These are phyloP conservation scores for Sebastes vulpes DNA, from an alignment of 2,797 vertebrate genomes.

Conservation along the genomic window DNA sequence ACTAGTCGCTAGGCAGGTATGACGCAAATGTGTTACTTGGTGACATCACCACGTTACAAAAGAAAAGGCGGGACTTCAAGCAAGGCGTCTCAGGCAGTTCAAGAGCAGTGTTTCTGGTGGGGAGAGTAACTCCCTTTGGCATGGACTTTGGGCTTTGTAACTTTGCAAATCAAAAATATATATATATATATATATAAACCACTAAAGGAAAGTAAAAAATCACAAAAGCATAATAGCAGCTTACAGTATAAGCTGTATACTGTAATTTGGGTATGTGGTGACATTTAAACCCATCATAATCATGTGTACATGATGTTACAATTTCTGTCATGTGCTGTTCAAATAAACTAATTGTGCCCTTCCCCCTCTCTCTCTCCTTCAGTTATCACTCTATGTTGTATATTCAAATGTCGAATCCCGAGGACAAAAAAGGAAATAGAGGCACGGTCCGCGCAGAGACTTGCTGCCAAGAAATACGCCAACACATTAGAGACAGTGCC, in stretches of 20 bases:
- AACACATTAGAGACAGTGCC: slow-evolving; percentile 95
- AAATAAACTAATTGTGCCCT: not conserved
- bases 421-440: slow-evolving; percentile 98
- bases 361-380: not conserved
- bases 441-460: slow-evolving; percentile 90
- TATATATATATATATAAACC: no score
- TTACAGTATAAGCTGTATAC: not conserved
- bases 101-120: not conserved
- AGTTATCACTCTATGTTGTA: slow-evolving; percentile 98
- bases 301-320: not conserved
- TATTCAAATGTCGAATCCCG: slow-evolving; percentile 98
- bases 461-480: slow-evolving; percentile 95
- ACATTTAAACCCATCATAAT: not conserved
- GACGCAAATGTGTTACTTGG: not conserved
- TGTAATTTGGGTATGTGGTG: not conserved
- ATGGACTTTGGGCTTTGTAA: not conserved
- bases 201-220: not conserved
- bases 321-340: not conserved
- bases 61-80: not conserved
- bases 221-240: not conserved
- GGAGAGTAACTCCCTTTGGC: not conserved
- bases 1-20: not conserved
- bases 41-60: not conserved
- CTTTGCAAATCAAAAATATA: no score
- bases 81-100: not conserved